Evolutionary conservation across 2,113 vertebrate species (phyloP), one percentile per base, ranked within the genome.

Genomic region (Aythya baeri): DNA sequence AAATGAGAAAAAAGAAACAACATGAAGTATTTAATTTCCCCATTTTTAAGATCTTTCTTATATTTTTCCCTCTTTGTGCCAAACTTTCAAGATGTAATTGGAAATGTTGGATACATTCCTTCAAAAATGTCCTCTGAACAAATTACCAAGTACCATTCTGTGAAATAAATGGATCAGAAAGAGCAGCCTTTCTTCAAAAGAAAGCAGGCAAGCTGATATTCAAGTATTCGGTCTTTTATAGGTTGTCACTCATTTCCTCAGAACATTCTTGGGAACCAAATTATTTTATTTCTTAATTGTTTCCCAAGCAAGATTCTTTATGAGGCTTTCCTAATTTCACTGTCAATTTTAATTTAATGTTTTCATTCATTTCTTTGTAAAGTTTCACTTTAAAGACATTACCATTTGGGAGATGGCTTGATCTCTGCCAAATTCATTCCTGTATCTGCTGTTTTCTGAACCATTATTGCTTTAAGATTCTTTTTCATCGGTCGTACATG

Each of bases 81-180:
- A 75, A 83, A 54, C 5, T 41, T 88, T 83, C 54, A 91, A 78
- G 83, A 73, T 23, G 32, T 75, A 93, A 94, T 73, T 95, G 88
- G 76, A 95, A 89, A 89, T 90, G 76, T 83, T 91, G 68, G 77
- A 83, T 49, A 91, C 3, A 32, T 16, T 92, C 29, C 52, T 96
- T 90, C 61, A 93, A 50, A 95, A 83, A 72, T n/a, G 23, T 83
- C 84, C 91, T 93, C 83, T 81, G 87, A 89, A 81, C 49, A 95
- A 92, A 94, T 95, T 91, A 72, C 38, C 15, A 41, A 92, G 36
- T 65, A 78, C 38, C 13, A 44, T 90, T 93, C 80, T 62, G 32
- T 74, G 43, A 86, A 94, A 89, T 74, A 46, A 86, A 81, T 27
- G 36, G 75, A 93, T 74, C 21, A 20, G 41, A 85, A 83, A 87